Conservation (phyloP, 2,888 invertebrate species). For the Cephus nigrinus region DNA sequence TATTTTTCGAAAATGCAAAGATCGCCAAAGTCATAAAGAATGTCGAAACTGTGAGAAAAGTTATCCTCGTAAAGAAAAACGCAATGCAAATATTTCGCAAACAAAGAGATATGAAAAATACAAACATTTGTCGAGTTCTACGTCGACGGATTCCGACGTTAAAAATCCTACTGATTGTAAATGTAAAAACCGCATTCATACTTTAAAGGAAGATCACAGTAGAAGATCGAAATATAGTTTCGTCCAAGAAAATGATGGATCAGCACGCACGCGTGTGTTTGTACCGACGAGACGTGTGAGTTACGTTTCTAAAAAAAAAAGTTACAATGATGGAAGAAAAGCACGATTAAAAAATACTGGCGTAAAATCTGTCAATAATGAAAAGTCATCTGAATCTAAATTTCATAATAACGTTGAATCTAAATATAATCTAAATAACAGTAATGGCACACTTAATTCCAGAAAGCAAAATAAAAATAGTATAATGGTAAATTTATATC, state of each 20-base stretch:
- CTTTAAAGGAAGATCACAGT: not conserved
- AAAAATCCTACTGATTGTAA: not conserved
- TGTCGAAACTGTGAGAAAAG: not conserved
- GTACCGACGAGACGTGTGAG: not conserved
- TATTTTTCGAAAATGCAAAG: not conserved
- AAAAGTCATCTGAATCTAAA: not conserved
- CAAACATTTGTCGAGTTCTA: not conserved
- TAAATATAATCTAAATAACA: not conserved
- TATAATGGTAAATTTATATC: not conserved
- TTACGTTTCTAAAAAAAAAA: not conserved
- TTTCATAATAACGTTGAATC: not conserved
- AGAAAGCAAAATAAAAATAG: not conserved
- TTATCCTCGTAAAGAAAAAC: not conserved
- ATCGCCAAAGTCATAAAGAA: not conserved
- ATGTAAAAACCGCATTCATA: not conserved
- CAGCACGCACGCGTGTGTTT: not conserved
- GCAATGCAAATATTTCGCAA: not conserved
- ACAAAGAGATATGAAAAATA: not conserved
- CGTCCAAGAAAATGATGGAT: not conserved
- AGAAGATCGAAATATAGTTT: not conserved
- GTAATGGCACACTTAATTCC: not conserved
- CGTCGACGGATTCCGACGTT: not conserved
- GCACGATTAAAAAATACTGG: not conserved
- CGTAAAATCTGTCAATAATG: not conserved
- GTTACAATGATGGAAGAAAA: not conserved